Evolutionary conservation across 1,140 invertebrate genomes (phyloP), one percentile per base, ranked within the genome.

Genomic region (Popillia japonica): DNA sequence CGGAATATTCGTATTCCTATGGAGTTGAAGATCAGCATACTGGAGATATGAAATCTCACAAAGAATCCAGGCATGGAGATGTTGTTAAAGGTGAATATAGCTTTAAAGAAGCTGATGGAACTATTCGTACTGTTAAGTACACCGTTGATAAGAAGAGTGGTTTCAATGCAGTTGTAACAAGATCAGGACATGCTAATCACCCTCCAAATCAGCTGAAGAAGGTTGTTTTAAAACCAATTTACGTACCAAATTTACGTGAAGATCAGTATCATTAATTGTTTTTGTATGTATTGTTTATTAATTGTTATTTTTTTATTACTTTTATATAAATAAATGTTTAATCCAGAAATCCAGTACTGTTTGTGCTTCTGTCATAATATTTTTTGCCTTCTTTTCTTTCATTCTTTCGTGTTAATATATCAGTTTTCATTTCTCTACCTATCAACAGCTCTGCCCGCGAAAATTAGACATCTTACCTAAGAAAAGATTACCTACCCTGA

Each of bases 51-150:
- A 92, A 93, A 83, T 90, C 91, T 81, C 92, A 92, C 81, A 90
- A 91, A 78, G 92, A 93, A 83, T 88, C 90, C 77, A 87, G 91
- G 22, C 89, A 92, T 80, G 91, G 91, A 8, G 92, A 92, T 81
- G 89, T 92, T 44, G 91, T 92, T 44, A 90, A 89, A 86, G 94
- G 93, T 80, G 92, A 94, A 83, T 95, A 95, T 86, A 93, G 91
- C 10, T 87, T 94, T 80, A 93, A 93, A 79, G 93, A 94, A 85
- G 93, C 94, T 40, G 94, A 94, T 86, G 93, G 94, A 78, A 92
- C 93, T 75, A 90, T 93, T 74, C 90, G 93, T 79, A 93, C 91
- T 3, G 94, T 94, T 22, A 90, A 93, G 85, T 95, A 95, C 86
- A 90, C 92, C 59, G 92, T 92, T n/a, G 93, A 94, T 82, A 92